Evolutionary conservation across 2,113 vertebrate species (phyloP).

Genomic region (Mirza zaza): DNA sequence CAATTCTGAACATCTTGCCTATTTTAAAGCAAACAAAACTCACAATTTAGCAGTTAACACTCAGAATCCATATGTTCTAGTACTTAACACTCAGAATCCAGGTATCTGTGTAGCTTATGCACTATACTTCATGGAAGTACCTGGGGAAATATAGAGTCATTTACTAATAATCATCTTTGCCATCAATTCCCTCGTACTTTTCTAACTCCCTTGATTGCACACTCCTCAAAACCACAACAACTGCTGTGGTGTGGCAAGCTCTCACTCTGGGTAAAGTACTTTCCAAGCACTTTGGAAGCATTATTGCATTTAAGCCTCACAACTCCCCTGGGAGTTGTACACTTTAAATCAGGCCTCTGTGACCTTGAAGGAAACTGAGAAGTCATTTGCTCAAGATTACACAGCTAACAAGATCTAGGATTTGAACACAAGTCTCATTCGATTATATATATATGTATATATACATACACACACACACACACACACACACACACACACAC

Average conservation of each 20-base stretch:
- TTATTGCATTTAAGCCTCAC: not conserved
- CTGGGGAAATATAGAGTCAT: not conserved
- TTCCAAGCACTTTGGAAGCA: not conserved
- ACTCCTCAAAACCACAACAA: not conserved
- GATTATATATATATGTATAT: too few species aligned
- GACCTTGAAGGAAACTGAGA: not conserved
- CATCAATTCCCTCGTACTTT: not conserved
- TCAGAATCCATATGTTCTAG: not conserved
- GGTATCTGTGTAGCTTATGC: not conserved
- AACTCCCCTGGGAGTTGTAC: not conserved
- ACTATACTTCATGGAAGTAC: not conserved
- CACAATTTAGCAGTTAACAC: not conserved
- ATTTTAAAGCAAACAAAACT: not conserved
- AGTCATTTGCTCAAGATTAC: not conserved
- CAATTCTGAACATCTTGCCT: not conserved
- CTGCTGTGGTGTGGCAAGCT: not conserved
- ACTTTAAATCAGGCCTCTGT: not conserved
- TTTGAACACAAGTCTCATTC: not conserved
- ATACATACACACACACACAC: too few species aligned
- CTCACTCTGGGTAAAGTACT: not conserved
- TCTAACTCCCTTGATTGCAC: not conserved
- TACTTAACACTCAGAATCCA: not conserved
- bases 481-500: too few species aligned
- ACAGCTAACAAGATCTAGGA: not conserved
- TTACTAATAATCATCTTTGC: not conserved